phyloP scores from a whole-genome alignment of 1,140 invertebrate species.

The Ruditapes philippinarum region DNA sequence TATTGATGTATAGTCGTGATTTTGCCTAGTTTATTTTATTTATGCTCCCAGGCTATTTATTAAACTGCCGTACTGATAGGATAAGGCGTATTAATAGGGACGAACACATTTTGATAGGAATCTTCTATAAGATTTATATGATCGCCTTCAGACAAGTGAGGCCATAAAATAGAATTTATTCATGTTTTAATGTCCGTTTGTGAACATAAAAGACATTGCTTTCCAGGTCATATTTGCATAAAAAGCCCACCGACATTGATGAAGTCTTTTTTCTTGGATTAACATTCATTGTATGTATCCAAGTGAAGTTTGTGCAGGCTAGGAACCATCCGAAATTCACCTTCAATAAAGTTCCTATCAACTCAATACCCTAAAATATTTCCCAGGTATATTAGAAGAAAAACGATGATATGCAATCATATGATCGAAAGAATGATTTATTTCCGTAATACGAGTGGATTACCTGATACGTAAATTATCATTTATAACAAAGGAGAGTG shows the following conservation, averaged over 20 bases:
- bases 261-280: background rate
- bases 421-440: no score
- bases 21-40: slow-evolving; percentile 46
- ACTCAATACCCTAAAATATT: no score
- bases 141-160: slow-evolving; percentile 52
- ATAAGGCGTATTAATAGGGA: slow-evolving; percentile 31
- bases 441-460: no score
- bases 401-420: no score
- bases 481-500: no score
- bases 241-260: slow-evolving; percentile 65
- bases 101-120: slow-evolving; percentile 41
- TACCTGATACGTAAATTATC: no score
- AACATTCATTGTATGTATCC: no score
- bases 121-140: slow-evolving; percentile 61
- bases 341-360: no score
- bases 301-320: no score
- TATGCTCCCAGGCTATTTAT: slow-evolving; percentile 42
- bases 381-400: no score
- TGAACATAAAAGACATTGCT: slow-evolving; percentile 59
- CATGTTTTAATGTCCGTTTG: slow-evolving; percentile 63
- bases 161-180: slow-evolving; percentile 58
- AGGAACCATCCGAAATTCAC: no score
- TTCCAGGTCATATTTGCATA: slow-evolving; percentile 61
- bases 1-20: slow-evolving; percentile 24
- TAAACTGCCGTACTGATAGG: slow-evolving; percentile 9